These are phyloP conservation scores for Hyposmocoma kahamanoa DNA, from an alignment of 1,140 invertebrate genomes.

Conservation along the genomic window DNA sequence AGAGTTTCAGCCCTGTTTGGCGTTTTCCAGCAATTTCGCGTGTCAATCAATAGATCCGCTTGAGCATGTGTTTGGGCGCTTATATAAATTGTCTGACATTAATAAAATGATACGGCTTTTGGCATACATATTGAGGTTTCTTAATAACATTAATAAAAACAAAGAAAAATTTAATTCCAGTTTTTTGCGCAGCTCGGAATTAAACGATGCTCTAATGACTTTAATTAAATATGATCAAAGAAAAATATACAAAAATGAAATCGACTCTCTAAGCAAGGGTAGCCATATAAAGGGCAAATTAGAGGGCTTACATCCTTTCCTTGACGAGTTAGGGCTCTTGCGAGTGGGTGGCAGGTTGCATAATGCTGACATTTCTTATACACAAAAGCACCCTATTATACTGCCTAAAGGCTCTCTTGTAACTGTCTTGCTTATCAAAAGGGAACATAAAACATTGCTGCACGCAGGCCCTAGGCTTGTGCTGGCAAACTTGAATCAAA, in stretches of 20 bases:
- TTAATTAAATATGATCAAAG: constrained; percentile 4
- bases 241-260: background rate
- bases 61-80: background rate
- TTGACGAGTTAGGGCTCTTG: constrained; percentile 20
- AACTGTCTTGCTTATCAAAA: constrained; percentile 20
- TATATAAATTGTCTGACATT: constrained; percentile 2
- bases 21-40: background rate
- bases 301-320: constrained; percentile 15
- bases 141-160: background rate
- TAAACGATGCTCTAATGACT: background rate
- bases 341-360: constrained; percentile 28
- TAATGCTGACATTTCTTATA: constrained; percentile 13
- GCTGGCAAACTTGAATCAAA: constrained; percentile 19
- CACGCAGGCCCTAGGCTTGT: constrained; percentile 23
- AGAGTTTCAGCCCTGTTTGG: background rate
- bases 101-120: constrained; percentile 1
- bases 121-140: constrained; percentile 1
- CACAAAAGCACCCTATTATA: constrained; percentile 32
- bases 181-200: background rate
- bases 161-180: background rate
- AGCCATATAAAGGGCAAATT: constrained; percentile 5
- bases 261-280: background rate
- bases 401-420: constrained; percentile 21
- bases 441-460: constrained; percentile 17
- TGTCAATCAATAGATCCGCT: background rate